Conservation (phyloP, 2,113 vertebrate species). For the Ailuropoda melanoleuca region DNA sequence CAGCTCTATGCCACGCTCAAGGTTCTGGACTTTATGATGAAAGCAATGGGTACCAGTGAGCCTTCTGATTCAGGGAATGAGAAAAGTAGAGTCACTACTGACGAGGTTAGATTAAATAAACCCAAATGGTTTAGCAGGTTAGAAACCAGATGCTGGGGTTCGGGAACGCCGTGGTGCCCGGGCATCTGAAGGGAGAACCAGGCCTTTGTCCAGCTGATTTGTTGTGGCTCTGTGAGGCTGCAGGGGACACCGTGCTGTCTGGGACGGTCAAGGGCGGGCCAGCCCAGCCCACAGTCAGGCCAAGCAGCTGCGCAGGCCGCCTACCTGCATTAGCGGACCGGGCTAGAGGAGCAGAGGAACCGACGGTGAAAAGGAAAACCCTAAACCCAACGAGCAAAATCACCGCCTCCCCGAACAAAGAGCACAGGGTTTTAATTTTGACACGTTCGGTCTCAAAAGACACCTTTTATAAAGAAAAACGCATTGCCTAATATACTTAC, state of each 20-base stretch:
- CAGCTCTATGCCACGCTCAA: background rate
- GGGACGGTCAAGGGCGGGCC: background rate
- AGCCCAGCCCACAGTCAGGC: background rate
- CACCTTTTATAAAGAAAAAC: background rate
- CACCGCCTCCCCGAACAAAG: background rate
- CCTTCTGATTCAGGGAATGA: background rate
- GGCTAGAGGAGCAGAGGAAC: background rate
- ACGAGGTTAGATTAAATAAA: background rate
- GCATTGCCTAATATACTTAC: background rate
- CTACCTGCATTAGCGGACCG: too few species aligned
- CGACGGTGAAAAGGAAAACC: background rate
- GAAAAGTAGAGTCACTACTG: background rate
- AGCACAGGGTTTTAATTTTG: background rate
- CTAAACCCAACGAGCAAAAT: background rate
- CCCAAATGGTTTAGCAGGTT: background rate
- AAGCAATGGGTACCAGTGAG: background rate
- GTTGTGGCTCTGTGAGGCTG: background rate
- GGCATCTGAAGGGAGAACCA: background rate
- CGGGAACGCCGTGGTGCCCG: background rate
- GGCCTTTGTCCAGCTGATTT: background rate
- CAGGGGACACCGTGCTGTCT: fast-evolving
- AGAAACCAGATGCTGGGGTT: background rate
- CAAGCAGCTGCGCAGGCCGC: background rate
- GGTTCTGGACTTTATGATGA: background rate
- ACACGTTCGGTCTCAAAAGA: background rate